These are phyloP conservation scores for Rhineura floridana DNA, from an alignment of 2,113 vertebrate species.

Conservation along the genomic window DNA sequence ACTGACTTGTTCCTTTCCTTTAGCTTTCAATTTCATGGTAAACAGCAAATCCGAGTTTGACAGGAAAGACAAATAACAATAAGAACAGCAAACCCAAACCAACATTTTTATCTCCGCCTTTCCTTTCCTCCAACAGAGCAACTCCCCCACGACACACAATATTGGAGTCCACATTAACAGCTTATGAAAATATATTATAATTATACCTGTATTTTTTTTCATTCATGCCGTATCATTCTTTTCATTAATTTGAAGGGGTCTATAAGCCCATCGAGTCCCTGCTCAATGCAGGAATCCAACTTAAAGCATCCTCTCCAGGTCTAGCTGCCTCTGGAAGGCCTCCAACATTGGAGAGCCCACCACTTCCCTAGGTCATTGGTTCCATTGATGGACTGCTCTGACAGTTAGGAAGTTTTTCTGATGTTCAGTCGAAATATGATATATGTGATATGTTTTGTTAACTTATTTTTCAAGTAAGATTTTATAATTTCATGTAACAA, in stretches of 20 bases:
- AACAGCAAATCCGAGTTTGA: background rate
- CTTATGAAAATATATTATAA: conserved; percentile 14
- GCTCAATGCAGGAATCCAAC: too few species aligned
- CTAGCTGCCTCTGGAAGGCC: too few species aligned
- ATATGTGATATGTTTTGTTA: too few species aligned
- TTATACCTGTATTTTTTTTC: conserved; percentile 21
- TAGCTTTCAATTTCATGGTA: background rate
- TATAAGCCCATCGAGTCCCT: too few species aligned
- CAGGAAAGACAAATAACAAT: background rate
- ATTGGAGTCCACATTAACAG: background rate
- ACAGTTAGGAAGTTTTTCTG: too few species aligned
- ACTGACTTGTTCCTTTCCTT: background rate
- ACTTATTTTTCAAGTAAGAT: too few species aligned
- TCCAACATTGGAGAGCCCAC: too few species aligned
- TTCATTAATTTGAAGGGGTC: background rate
- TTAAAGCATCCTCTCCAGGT: too few species aligned
- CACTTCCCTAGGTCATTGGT: too few species aligned
- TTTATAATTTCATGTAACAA: too few species aligned
- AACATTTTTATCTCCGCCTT: conserved; percentile 17
- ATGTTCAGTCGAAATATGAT: too few species aligned
- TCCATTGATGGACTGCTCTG: too few species aligned
- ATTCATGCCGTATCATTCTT: conserved; percentile 27
- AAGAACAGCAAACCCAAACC: background rate
- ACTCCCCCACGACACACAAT: background rate
- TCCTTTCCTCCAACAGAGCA: background rate